Conservation (phyloP, 2,797 vertebrate genomes). For the Carapus acus region DNA sequence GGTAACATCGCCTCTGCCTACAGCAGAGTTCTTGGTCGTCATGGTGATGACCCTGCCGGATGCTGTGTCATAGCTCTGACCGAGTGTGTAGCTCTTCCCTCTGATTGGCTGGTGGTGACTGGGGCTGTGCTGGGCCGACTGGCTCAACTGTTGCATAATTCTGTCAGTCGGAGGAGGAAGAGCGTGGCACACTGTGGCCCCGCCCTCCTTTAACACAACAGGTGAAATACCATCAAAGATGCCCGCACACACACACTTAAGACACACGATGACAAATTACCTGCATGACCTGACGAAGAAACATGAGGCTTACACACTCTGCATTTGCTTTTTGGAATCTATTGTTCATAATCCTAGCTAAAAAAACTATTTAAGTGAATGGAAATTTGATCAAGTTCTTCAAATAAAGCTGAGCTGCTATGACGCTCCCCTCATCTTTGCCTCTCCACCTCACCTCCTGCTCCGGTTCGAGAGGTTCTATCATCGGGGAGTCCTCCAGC, state of each 20-base stretch:
- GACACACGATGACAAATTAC: background rate
- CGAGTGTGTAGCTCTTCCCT: constrained; percentile 76
- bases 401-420: no score
- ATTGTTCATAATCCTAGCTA: no score
- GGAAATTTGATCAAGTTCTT: no score
- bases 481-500: constrained; percentile 89
- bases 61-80: constrained; percentile 79
- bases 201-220: constrained; percentile 62
- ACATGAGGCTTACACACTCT: background rate
- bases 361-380: no score
- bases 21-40: constrained; percentile 62
- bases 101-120: constrained; percentile 65
- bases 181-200: constrained; percentile 36
- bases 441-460: constrained; percentile 67
- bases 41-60: constrained; percentile 82
- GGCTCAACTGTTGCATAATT: constrained; percentile 40
- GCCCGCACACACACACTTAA: background rate
- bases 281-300: no score
- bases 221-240: constrained; percentile 32
- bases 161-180: no score
- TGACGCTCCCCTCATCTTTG: no score
- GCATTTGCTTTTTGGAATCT: no score
- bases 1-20: constrained; percentile 10
- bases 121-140: constrained; percentile 5
- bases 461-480: constrained; percentile 88